phyloP scores from a whole-genome alignment of 2,888 invertebrate genomes.

The Polydrusus cervinus region DNA sequence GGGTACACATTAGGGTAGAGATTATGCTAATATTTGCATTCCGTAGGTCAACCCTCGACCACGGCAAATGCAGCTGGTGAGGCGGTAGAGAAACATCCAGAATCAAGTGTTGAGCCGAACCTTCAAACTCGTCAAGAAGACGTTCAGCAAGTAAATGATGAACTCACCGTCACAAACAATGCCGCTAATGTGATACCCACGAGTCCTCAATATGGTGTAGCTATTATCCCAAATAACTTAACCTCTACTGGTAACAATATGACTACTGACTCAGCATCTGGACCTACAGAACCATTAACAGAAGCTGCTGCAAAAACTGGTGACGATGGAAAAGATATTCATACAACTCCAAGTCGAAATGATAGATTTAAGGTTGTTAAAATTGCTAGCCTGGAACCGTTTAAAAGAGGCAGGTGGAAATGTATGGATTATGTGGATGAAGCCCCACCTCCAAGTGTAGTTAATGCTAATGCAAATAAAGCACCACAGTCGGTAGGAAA shows the following conservation, averaged over 20 bases:
- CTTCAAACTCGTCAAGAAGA: slow-evolving; percentile 61
- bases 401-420: slow-evolving; percentile 83
- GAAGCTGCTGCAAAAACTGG: slow-evolving; percentile 66
- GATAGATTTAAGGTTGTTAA: slow-evolving; percentile 85
- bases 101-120: slow-evolving; percentile 58
- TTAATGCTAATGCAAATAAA: slow-evolving; percentile 55
- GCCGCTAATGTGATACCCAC: slow-evolving; percentile 76
- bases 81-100: slow-evolving; percentile 61
- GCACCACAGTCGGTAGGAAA: slow-evolving; percentile 65
- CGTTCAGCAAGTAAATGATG: slow-evolving; percentile 58
- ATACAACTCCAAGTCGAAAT: slow-evolving; percentile 73
- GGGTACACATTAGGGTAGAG: slow-evolving; percentile 55
- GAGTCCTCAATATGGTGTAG: slow-evolving; percentile 79
- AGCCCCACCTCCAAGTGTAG: slow-evolving; percentile 68
- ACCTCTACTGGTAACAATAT: slow-evolving; percentile 63
- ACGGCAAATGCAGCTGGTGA: slow-evolving; percentile 66
- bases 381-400: slow-evolving; percentile 85
- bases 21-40: slow-evolving; percentile 61
- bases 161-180: slow-evolving; percentile 60
- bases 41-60: slow-evolving; percentile 71
- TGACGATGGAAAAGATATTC: slow-evolving; percentile 74
- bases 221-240: slow-evolving; percentile 72
- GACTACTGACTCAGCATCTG: slow-evolving; percentile 63
- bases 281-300: slow-evolving; percentile 54
- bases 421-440: slow-evolving; percentile 86